Percentiles rank a stretch among this genome's conserved stretches.
Conservation (phyloP, 2,888 invertebrate genomes). For the Sisyra nigra region DNA sequence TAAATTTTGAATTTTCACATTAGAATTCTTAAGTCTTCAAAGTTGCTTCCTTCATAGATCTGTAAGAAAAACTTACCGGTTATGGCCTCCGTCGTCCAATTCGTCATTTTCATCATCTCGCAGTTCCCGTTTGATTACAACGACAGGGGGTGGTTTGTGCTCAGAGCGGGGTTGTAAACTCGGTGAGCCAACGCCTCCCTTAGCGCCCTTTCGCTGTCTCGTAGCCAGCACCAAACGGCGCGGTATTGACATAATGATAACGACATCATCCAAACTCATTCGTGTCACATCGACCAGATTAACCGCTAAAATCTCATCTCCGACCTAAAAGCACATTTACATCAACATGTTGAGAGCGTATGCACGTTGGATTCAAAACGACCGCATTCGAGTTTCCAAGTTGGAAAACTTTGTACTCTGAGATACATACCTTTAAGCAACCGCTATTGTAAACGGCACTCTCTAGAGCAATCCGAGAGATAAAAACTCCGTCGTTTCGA, state of each 20-base stretch:
- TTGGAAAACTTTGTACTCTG: background rate
- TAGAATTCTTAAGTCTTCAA: background rate
- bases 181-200: constrained; percentile 34
- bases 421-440: constrained; percentile 55
- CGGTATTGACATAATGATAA: constrained; percentile 98
- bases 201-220: constrained; percentile 56
- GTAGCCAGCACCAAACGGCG: constrained; percentile 87
- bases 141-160: constrained; percentile 79
- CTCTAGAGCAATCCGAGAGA: constrained; percentile 89
- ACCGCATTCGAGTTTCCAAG: background rate
- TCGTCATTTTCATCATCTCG: constrained; percentile 65
- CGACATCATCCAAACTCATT: constrained; percentile 98
- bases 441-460: constrained; percentile 96
- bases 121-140: constrained; percentile 77
- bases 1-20: constrained; percentile 1
- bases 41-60: constrained; percentile 14
- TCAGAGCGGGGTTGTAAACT: constrained; percentile 51
- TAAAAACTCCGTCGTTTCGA: constrained; percentile 91
- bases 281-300: constrained; percentile 95
- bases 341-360: background rate
- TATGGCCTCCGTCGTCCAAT: constrained; percentile 11
- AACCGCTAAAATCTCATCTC: constrained; percentile 96
- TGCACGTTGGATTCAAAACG: background rate
- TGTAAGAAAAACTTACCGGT: constrained; percentile 23
- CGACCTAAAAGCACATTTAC: constrained; percentile 41